Evolutionary conservation across 1,140 invertebrate genomes (phyloP).

Genomic region (Charaxes varanes): DNA sequence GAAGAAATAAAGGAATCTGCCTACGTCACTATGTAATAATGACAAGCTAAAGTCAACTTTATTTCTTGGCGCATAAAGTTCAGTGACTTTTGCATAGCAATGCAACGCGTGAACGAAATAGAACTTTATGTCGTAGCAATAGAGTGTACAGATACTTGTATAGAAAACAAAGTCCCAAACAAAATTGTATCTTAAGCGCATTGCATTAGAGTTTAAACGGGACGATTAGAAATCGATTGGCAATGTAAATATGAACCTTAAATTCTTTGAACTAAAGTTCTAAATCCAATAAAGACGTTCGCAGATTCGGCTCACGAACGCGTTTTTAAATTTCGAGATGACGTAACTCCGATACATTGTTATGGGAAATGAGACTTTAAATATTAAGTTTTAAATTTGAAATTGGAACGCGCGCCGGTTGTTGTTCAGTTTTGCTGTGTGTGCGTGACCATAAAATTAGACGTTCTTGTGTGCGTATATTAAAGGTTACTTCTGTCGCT

Average conservation of each 20-base stretch:
- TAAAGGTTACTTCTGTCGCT: constrained; percentile 38
- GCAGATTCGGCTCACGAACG: constrained; percentile 19
- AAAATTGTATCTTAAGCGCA: too few relatives aligned
- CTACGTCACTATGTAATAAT: too few relatives aligned
- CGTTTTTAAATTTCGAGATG: constrained; percentile 13
- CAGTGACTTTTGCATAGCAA: too few relatives aligned
- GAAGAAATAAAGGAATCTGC: too few relatives aligned
- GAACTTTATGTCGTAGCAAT: too few relatives aligned
- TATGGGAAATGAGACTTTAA: constrained; percentile 20
- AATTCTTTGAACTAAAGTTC: constrained; percentile 1
- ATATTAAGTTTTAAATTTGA: constrained; percentile 1
- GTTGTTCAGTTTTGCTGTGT: constrained; percentile 17
- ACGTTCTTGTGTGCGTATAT: constrained; percentile 49
- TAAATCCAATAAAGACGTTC: constrained; percentile 8
- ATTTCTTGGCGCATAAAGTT: too few relatives aligned
- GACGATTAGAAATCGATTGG: too few relatives aligned
- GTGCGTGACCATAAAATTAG: constrained; percentile 45
- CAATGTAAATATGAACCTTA: constrained; percentile 11
- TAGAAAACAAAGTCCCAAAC: too few relatives aligned
- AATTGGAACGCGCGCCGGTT: constrained; percentile 5
- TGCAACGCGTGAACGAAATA: too few relatives aligned
- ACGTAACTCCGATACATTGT: constrained; percentile 8
- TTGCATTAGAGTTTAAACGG: too few relatives aligned
- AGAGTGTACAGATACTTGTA: too few relatives aligned
- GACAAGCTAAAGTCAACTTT: too few relatives aligned